Conservation (phyloP, 2,888 invertebrate species). For the Tipula lateralis region DNA sequence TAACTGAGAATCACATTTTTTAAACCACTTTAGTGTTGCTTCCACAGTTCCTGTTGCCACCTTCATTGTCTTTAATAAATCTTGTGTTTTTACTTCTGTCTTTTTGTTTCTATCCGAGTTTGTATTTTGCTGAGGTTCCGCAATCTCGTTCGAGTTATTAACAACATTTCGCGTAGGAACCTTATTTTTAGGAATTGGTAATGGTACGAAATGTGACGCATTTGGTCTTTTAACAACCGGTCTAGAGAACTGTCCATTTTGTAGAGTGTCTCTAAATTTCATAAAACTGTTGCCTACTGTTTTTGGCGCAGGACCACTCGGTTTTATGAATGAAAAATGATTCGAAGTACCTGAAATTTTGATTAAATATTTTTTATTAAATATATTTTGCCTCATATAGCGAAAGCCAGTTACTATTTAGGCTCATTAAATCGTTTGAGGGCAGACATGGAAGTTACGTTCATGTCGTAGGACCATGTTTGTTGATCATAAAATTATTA, state of each 20-base stretch:
- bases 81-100: not conserved
- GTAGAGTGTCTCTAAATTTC: not conserved
- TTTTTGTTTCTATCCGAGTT: not conserved
- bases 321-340: not conserved
- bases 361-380: too few relatives aligned
- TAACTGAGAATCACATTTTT: not conserved
- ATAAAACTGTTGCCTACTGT: not conserved
- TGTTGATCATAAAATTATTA: too few relatives aligned
- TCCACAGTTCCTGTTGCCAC: not conserved
- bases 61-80: not conserved
- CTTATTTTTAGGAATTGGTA: not conserved
- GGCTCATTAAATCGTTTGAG: too few relatives aligned
- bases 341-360: not conserved
- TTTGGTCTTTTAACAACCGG: not conserved
- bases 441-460: too few relatives aligned
- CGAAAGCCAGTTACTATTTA: too few relatives aligned
- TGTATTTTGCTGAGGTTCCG: not conserved
- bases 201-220: not conserved
- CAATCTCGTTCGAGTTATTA: not conserved
- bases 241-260: not conserved
- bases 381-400: too few relatives aligned
- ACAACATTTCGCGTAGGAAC: not conserved
- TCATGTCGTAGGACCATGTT: too few relatives aligned
- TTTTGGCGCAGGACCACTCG: not conserved
- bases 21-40: not conserved